Evolutionary conservation across 2,888 invertebrate species (phyloP).

Genomic region (Oegoconia quadripuncta): DNA sequence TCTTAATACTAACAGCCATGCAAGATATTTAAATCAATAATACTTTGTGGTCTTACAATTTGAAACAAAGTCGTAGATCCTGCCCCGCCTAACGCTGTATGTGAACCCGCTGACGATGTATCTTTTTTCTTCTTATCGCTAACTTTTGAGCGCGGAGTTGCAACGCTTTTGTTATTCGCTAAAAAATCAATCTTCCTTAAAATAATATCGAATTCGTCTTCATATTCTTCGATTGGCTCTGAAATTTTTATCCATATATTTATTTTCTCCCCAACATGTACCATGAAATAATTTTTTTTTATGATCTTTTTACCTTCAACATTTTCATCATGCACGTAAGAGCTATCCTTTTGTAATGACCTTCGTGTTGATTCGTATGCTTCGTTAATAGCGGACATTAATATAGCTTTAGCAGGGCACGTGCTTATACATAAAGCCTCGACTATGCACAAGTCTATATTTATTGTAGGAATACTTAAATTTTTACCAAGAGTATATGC

Average conservation of each 20-base stretch:
- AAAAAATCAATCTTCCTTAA: conserved; percentile 51
- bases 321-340: conserved; percentile 27
- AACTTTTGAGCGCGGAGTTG: conserved; percentile 55
- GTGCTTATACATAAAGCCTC: conserved; percentile 56
- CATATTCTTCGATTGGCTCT: conserved; percentile 39
- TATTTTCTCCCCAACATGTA: not conserved
- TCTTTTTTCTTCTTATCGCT: conserved; percentile 61
- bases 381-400: conserved; percentile 47
- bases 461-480: conserved; percentile 64
- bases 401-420: conserved; percentile 38
- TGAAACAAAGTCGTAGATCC: conserved; percentile 62
- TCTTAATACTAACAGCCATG: no score
- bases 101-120: conserved; percentile 43
- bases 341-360: conserved; percentile 25
- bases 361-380: conserved; percentile 33
- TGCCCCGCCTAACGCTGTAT: conserved; percentile 39
- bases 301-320: conserved; percentile 28
- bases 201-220: conserved; percentile 52
- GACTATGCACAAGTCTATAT: conserved; percentile 70
- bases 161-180: conserved; percentile 41
- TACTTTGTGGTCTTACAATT: conserved; percentile 51
- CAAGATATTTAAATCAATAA: no score
- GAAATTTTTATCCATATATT: conserved; percentile 11
- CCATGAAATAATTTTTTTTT: not conserved
- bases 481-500: conserved; percentile 60